Percentiles rank a stretch among this genome's conserved stretches.
Conservation (phyloP, 1,140 invertebrate species). For the Drosophila nigromelanica region DNA sequence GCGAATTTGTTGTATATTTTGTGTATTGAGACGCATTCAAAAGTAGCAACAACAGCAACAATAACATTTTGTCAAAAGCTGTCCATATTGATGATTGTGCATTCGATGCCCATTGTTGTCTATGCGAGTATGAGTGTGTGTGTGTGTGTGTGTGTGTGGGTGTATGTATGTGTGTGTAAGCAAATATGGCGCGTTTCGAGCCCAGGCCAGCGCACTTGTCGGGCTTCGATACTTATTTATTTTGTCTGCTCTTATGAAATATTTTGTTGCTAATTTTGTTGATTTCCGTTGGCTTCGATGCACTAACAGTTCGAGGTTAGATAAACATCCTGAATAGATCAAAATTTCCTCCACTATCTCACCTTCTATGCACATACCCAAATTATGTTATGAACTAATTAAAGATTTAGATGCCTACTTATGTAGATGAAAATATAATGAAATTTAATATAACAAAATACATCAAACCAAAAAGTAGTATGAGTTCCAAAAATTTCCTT, state of each 20-base stretch:
- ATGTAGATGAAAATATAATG: too few species aligned
- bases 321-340: background rate
- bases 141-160: slow-evolving; percentile 7
- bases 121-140: background rate
- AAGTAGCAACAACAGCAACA: slow-evolving; percentile 22
- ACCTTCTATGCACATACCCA: too few species aligned
- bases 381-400: too few species aligned
- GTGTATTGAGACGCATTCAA: slow-evolving; percentile 45
- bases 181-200: slow-evolving; percentile 35
- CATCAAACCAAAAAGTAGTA: too few species aligned
- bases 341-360: background rate
- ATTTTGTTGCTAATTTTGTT: slow-evolving; percentile 31
- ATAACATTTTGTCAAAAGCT: slow-evolving; percentile 34
- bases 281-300: slow-evolving; percentile 5
- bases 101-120: slow-evolving; percentile 51
- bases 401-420: too few species aligned
- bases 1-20: slow-evolving; percentile 45
- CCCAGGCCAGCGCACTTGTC: slow-evolving; percentile 52
- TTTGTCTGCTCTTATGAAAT: slow-evolving; percentile 42
- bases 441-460: too few species aligned
- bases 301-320: background rate
- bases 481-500: too few species aligned
- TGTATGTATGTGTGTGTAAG: slow-evolving; percentile 40
- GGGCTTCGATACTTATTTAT: slow-evolving; percentile 50
- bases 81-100: slow-evolving; percentile 39